Evolutionary conservation across 2,888 invertebrate genomes (phyloP), one percentile per base, ranked within the genome.

Genomic region (Himalopsyche anomala): DNA sequence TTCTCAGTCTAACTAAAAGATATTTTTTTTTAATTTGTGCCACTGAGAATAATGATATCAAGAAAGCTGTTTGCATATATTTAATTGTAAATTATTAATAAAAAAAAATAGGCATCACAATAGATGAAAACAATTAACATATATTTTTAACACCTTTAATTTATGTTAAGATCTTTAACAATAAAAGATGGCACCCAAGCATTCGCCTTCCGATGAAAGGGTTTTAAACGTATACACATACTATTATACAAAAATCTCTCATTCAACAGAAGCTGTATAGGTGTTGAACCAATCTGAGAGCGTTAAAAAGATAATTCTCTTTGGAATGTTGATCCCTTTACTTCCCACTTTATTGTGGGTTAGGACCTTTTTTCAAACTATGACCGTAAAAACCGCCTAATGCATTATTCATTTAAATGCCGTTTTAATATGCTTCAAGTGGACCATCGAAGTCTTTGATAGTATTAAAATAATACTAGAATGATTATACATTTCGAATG

Each of bases 321-420:
- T 36, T n/a, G 86, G 87, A 87, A 87, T 87, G 86, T 84, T 85
- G 80, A 87, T 87, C 87, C 83, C 83, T 84, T 87, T 81, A 84
- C 82, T 83, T 83, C 74, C 79, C 83, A 81, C 82, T 83, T 82
- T 56, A 45, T 74, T 54, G 55, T 62, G 19, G 86, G 40, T n/a
- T 40, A n/a, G 69, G 45, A 51, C 82, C 56, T 51, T 62, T 81
- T 80, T 42, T 80, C 80, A 40, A 42, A 80, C 38, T 17, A 40
- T 80, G 8, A 11, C 42, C 3, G 40, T 40, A 80, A 80, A 80
- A 80, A 36, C 38, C 5, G 45, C 45, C 38, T 79, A 79, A 80
- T 80, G 42, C 42, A 38, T 80, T 38, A 40, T 62, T 62, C 62
- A 62, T 62, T 51, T 51, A 15, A 4, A 51, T 51, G 15, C 51